Base-by-base conservation (phyloP, 2,797 vertebrate genomes). In the Meriones psammophilus region DNA sequence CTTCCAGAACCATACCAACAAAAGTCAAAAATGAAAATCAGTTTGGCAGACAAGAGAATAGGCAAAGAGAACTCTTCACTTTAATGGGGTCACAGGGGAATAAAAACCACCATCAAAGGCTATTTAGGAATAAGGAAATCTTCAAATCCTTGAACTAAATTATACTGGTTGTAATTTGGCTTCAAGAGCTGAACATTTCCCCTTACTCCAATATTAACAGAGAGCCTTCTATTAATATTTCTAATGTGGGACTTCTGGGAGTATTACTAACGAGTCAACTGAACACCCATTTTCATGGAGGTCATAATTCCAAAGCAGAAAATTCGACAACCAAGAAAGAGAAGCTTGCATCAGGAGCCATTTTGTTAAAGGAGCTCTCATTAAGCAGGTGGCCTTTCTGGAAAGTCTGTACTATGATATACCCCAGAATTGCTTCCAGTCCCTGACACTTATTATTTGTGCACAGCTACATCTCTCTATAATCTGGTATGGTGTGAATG, bases 51-150 rank as follows among this genome's bases (percentile, higher is more conserved):
- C 54, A 64, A 46, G 7, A 91, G 62, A 66, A 28, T 9, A 81
- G 56, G 64, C 78, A 42, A 30, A 0, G 33, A 69, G 50, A 39
- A 94, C 79, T 87, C 33, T 69, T 95, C 60, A 50, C 62, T 56
- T 95, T 83, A n/a, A 66, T 10, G 71, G 46, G 46, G 6, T n/a
- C 36, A 0, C 2, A 13, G 36, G 87, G 62, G 64, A 33, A 88
- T 46, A 22, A 95, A 76, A 60, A 69, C 30, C 39, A 86, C 84
- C 54, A 81, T 1, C 54, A 58, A 81, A 81, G 18, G 50, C 36
- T 88, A 56, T 30, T 93, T 60, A 93, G 30, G 74, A 92, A 94
- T 6, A 17, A 97, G 22, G 54, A 95, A 71, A 94, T 73, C 54
- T 58, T 84, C 77, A 95, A 39, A 73, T 33, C 3, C 36, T 91